Percentiles rank a stretch among this genome's conserved stretches.
Conservation (phyloP, 2,113 vertebrate species). For the Edolisoma coerulescens region DNA sequence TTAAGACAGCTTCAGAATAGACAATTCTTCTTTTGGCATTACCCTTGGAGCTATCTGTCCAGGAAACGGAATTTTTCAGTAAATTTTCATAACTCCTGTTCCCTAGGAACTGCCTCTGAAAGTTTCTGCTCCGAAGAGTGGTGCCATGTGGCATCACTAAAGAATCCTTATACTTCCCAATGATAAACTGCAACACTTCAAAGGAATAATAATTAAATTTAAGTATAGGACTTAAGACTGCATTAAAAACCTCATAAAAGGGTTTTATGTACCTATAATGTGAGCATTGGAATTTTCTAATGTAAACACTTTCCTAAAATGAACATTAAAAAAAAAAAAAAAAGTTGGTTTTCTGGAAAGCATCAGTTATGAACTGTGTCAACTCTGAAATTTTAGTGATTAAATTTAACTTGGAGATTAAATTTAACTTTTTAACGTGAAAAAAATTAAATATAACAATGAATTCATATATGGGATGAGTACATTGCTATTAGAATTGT, state of each 20-base stretch:
- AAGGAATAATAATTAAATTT: not conserved
- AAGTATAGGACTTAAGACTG: not conserved
- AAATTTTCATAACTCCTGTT: not conserved
- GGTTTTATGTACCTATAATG: not conserved
- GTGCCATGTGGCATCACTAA: not conserved
- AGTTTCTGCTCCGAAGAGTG: not conserved
- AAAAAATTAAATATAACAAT: too few species aligned
- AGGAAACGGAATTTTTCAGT: not conserved
- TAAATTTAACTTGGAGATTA: not conserved
- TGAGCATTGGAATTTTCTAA: not conserved
- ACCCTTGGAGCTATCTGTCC: not conserved
- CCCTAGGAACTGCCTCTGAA: not conserved
- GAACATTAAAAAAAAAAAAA: not conserved
- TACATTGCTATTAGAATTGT: not conserved
- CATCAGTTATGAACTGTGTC: not conserved
- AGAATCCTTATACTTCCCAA: not conserved
- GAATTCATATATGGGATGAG: not conserved
- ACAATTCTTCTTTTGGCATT: not conserved
- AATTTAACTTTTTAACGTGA: too few species aligned
- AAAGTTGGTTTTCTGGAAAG: not conserved
- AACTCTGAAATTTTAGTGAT: not conserved
- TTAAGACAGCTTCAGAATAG: not conserved
- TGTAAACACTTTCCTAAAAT: not conserved
- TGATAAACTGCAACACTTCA: not conserved
- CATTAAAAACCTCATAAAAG: not conserved